Base-by-base conservation (phyloP, 2,888 invertebrate genomes). In the Noctua janthe region DNA sequence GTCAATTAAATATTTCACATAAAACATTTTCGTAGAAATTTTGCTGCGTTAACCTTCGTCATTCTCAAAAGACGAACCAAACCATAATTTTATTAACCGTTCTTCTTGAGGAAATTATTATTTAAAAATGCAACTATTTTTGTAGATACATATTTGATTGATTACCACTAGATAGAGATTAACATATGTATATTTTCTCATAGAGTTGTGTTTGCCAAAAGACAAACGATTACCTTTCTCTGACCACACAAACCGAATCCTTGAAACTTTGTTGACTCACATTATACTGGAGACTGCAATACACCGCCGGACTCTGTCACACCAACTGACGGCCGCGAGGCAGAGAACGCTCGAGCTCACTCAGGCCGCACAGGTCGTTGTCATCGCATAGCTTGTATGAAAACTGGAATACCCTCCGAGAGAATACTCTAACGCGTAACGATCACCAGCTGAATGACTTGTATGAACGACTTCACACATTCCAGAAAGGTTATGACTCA, bases 101-200 rank as follows among this genome's bases (percentile, higher is more conserved):
- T 88, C 94, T 94, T 94, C 91, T 92, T 93, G 91, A 89, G 91
- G 85, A 87, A 91, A 92, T 92, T 93, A 92, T 95, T 90, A 90
- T 95, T 96, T 95, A 89, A 93, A 94, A 96, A 96, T 95, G 94
- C 94, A 95, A 96, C 97, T 97, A 97, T 97, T 97, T 97, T 97
- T 97, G 96, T 97, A 97, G 97, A 95, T 94, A 90, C 90, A 95
- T 96, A 95, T 96, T 95, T 95, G 90, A 96, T 96, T 95, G 93
- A 95, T 94, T 95, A 96, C 95, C 95, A 95, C 94, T 97, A 96
- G 93, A 96, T 96, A 96, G 94, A 96, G 90, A 94, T 95, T 95
- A 94, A 95, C 92, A 94, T 91, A 91, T 91, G 83, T 93, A 95
- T 96, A 96, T 96, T 96, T 96, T 96, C 94, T 94, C 96, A 96